Evolutionary conservation across 2,888 invertebrate genomes (phyloP), one percentile per base, ranked within the genome.

Genomic region (Caenorhabditis uteleia): DNA sequence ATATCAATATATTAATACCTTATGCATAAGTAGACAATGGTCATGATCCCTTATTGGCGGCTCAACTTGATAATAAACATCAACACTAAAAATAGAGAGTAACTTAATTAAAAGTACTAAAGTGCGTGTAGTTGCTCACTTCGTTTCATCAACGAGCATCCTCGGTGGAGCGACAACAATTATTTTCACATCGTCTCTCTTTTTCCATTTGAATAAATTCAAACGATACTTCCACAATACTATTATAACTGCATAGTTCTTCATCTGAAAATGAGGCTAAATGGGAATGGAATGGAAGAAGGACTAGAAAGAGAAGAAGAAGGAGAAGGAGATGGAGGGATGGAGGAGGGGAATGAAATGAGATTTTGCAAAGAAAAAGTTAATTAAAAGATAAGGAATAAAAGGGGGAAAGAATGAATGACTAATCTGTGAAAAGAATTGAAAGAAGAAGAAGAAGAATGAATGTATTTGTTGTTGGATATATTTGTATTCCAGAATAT

Each of bases 1-100:
- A n/a, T n/a, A n/a, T n/a, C n/a, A n/a, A n/a, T n/a, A n/a, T n/a
- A n/a, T n/a, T n/a, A n/a, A n/a, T 43, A 21, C 75, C 57, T 79
- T 79, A 31, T 75, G 70, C 39, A 77, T 66, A 20, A 79, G 46
- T 7, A 70, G 70, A 33, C 68, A 68, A 47, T 74, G 70, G 45
- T 78, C 72, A 39, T 72, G 69, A 27, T 79, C 79, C 31, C 72
- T 65, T 33, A 79, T 71, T 18, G 77, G 78, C 1, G 75, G 70
- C 39, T 79, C 79, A 21, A 79, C 75, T 66, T 78, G 76, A 39
- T 77, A 75, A 51, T 73, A 73, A 8, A 77, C 67, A 46, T 79
- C 79, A 31, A 79, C 65, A 40, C 79, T 79, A 42, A 38, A 73
- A 68, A 34, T 14, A 21, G 29, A 33, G 29, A 21, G 8, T 23